Evolutionary conservation across 2,797 vertebrate genomes (phyloP).

Genomic region (Syncerus caffer): DNA sequence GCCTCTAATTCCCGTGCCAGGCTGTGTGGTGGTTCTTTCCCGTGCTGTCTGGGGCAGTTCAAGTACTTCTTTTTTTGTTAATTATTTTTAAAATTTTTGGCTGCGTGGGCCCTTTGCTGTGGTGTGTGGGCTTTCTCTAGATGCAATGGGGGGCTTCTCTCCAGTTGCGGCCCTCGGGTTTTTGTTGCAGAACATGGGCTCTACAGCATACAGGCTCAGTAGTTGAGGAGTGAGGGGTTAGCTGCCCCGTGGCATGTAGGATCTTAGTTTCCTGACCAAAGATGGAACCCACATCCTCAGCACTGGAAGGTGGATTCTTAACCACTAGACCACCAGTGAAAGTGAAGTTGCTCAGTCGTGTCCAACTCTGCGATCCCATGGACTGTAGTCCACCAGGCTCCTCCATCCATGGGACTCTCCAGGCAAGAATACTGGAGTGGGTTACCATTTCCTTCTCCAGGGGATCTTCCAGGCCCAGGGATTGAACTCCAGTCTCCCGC

Average conservation of each 20-base stretch:
- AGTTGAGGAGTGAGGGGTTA: neutral
- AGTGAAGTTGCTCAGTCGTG: no score
- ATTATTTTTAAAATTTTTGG: neutral
- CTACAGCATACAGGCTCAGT: neutral
- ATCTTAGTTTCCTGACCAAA: neutral
- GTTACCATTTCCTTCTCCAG: no score
- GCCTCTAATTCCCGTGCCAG: neutral
- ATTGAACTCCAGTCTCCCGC: no score
- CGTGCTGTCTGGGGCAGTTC: neutral
- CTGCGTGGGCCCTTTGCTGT: neutral
- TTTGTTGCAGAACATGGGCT: neutral
- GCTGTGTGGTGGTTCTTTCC: neutral
- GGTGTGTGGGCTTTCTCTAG: neutral
- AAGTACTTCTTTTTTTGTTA: neutral
- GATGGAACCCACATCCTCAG: neutral
- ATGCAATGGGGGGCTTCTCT: neutral
- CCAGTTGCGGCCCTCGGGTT: neutral
- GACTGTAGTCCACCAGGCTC: no score
- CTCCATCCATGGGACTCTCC: no score
- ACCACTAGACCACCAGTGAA: neutral
- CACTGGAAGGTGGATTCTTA: neutral
- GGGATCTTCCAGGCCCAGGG: no score
- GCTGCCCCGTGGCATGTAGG: neutral
- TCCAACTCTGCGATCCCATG: no score
- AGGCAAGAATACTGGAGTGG: no score